A percentile compares a stretch with the other conserved stretches of the same genome.
Evolutionary conservation across 2,888 invertebrate species (phyloP).

Genomic region (Cataglyphis altisquamis): DNA sequence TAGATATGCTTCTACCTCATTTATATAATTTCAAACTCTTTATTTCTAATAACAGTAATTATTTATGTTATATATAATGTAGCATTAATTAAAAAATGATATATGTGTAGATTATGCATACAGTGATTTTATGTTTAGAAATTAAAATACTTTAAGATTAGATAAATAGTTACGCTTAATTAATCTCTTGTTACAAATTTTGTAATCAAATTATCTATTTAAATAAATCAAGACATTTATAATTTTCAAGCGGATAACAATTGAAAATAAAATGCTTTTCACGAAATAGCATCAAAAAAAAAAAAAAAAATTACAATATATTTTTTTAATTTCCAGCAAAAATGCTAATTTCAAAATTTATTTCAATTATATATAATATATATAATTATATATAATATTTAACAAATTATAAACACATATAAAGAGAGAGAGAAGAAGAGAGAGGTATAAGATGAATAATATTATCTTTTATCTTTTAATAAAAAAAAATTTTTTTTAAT

Average conservation of each 20-base stretch:
- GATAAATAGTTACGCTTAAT: neutral
- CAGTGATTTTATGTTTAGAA: neutral
- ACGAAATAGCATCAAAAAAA: neutral
- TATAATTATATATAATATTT: conserved; percentile 6
- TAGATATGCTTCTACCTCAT: neutral
- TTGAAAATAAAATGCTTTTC: neutral
- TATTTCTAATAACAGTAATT: neutral
- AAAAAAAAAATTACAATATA: neutral
- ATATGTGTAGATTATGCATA: neutral
- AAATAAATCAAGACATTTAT: neutral
- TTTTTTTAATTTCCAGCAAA: neutral
- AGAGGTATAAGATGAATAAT: neutral
- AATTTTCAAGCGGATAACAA: neutral
- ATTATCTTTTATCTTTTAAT: neutral
- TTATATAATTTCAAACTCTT: neutral
- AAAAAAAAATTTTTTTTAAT: neutral
- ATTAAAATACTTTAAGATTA: neutral
- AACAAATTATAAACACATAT: neutral
- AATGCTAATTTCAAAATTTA: neutral
- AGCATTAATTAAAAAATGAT: neutral
- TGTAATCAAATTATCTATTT: neutral
- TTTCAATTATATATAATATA: neutral
- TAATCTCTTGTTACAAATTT: neutral
- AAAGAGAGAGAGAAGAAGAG: neutral
- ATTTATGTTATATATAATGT: neutral